phyloP scores from a whole-genome alignment of 2,113 vertebrate species.

The Dendrocopos noguchii region DNA sequence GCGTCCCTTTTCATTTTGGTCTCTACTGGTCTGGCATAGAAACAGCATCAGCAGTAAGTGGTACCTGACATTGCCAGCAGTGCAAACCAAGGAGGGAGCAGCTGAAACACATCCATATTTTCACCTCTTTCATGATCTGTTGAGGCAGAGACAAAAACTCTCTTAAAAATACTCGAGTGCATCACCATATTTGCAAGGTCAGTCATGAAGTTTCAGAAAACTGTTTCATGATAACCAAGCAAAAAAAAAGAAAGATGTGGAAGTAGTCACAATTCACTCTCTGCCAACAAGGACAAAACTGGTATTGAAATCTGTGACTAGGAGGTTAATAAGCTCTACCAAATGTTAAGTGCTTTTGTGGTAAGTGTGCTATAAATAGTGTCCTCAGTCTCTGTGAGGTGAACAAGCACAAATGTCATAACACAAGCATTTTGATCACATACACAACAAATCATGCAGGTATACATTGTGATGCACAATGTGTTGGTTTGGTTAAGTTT shows the following conservation, averaged over 20 bases:
- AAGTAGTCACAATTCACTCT: not conserved
- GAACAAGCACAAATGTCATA: not conserved
- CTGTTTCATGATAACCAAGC: not conserved
- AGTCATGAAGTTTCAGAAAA: not conserved
- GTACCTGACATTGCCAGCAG: not conserved
- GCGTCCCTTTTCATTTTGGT: not conserved
- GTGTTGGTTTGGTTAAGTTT: not conserved
- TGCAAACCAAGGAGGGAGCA: not conserved
- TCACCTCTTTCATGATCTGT: not conserved
- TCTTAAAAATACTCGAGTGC: not conserved
- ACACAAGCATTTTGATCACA: not conserved
- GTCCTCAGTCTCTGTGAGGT: not conserved
- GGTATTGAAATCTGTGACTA: not conserved
- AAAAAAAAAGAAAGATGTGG: not conserved
- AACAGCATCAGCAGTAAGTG: not conserved
- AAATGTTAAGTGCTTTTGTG: not conserved
- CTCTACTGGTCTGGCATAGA: not conserved
- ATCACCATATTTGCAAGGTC: not conserved
- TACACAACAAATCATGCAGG: not conserved
- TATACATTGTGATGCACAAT: not conserved
- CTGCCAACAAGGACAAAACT: not conserved
- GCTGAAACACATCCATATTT: not conserved
- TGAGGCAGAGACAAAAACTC: not conserved
- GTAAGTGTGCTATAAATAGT: not conserved
- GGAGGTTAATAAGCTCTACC: not conserved